Evolutionary conservation across 2,888 invertebrate genomes (phyloP), one percentile per base, ranked within the genome.

Genomic region (Aphidoletes aphidimyza): DNA sequence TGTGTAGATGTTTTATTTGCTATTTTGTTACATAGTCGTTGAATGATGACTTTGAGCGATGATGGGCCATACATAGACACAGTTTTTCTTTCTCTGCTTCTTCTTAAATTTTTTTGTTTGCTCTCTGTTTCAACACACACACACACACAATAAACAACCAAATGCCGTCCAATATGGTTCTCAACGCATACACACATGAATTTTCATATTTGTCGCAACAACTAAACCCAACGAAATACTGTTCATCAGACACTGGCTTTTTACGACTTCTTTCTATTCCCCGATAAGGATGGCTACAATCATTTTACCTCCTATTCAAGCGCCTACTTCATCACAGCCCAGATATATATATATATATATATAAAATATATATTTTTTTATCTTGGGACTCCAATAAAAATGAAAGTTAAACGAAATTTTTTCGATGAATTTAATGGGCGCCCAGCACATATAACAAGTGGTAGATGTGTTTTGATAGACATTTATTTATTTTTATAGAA

Each of bases 11-110:
- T 69, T 69, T 69, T 69, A 69, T 69, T 69, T 69, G 69, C 30
- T 69, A 11, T 22, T 69, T 54, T 30, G 69, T 69, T 69, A 30
- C 14, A n/a, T n/a, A 69, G 30, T 69, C 69, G 26, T 30, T 9
- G 6, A 30, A 69, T 54, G 54, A 69, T 69, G 69, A 69, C 69
- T 69, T 69, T 69, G 69, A 69, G 69, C 69, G 69, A 69, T 69
- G 69, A 69, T 30, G 30, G n/a, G 69, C 34, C 22, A 17, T 42
- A n/a, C n/a, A 22, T 47, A 47, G 8, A 47, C 17, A 47, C 47
- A 47, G 47, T 47, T 14, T 47, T 11, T 47, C 17, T 14, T 17
- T 47, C 47, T 47, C 2, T 47, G 9, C 17, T 47, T 47, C 17
- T 47, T 47, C 54, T 26, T 22, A 26, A 54, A 26, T 54, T 22